These are phyloP conservation scores for Brachyptera risi DNA, from an alignment of 2,888 invertebrate species.

Conservation along the genomic window DNA sequence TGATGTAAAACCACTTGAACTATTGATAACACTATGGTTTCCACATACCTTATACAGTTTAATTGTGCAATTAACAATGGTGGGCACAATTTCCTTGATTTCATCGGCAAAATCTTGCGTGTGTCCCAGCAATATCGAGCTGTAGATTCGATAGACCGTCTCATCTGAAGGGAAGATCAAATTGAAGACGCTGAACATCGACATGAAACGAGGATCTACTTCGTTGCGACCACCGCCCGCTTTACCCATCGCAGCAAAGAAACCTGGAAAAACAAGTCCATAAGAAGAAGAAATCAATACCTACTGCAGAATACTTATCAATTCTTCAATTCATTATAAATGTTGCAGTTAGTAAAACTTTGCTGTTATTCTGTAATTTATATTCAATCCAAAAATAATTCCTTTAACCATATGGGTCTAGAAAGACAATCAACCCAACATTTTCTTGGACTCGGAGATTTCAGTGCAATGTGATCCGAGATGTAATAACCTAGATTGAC, in stretches of 20 bases:
- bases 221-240: constrained; percentile 88
- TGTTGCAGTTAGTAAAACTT: too few species aligned
- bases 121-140: constrained; percentile 77
- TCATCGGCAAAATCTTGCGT: constrained; percentile 63
- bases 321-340: neutral
- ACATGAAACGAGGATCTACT: constrained; percentile 86
- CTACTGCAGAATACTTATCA: neutral
- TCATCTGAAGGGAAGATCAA: constrained; percentile 76
- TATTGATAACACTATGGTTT: too few species aligned
- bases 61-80: constrained; percentile 73
- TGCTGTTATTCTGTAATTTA: too few species aligned
- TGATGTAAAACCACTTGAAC: too few species aligned
- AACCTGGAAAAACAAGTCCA: constrained; percentile 53
- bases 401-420: too few species aligned
- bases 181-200: constrained; percentile 85
- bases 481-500: too few species aligned
- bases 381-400: too few species aligned
- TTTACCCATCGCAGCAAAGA: constrained; percentile 79
- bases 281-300: neutral
- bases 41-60: constrained; percentile 68
- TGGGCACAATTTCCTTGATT: constrained; percentile 59
- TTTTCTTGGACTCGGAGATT: too few species aligned
- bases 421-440: too few species aligned
- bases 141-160: constrained; percentile 77
- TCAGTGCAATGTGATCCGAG: too few species aligned